phyloP scores from a whole-genome alignment of 2,797 vertebrate genomes.

The Halcyon leucocephala region DNA sequence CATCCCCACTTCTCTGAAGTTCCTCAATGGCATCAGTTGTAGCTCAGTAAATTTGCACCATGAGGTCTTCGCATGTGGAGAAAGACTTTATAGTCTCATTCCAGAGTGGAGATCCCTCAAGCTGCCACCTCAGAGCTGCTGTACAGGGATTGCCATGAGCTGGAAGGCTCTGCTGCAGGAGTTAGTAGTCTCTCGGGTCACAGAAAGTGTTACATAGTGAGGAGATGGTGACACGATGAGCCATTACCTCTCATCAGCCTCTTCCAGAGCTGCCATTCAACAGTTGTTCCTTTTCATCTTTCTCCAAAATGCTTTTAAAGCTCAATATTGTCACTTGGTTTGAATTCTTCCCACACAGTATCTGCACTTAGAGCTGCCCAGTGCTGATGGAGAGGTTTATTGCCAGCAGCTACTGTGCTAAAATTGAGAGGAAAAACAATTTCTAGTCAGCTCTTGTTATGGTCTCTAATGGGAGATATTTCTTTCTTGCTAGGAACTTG shows the following conservation, averaged over 20 bases:
- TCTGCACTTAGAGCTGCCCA: constrained; percentile 33
- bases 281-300: neutral
- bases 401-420: neutral
- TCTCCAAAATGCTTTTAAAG: constrained; percentile 14
- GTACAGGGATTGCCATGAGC: neutral
- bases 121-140: neutral
- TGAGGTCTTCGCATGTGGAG: neutral
- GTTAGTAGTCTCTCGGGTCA: neutral
- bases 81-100: neutral
- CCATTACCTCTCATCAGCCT: neutral
- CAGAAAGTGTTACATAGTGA: neutral
- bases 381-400: constrained; percentile 12
- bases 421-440: constrained; percentile 36
- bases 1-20: neutral
- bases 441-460: neutral
- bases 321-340: neutral
- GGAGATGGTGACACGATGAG: neutral
- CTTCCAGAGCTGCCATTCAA: neutral
- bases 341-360: neutral
- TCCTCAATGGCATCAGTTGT: neutral
- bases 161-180: neutral
- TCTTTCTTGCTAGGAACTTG: neutral
- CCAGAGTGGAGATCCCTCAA: neutral
- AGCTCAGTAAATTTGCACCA: neutral
- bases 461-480: constrained; percentile 27